Evolutionary conservation across 2,113 vertebrate species (phyloP), one percentile per base, ranked within the genome.

Genomic region (Plestiodon gilberti): DNA sequence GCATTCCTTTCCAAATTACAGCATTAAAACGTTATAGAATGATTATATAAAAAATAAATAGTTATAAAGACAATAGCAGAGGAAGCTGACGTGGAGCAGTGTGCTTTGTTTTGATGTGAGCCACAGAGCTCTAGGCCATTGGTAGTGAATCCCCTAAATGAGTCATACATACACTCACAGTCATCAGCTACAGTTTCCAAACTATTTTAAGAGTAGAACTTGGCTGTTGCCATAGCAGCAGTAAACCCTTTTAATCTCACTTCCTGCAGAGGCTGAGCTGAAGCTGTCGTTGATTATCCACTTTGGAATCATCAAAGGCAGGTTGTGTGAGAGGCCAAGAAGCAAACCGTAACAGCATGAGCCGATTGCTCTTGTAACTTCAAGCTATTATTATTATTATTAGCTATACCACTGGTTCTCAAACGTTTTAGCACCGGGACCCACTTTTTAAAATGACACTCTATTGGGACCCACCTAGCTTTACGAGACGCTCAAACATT

Each of bases 131-230:
- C 85, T 88, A 91, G 90, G 84, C 76, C 83, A 55, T 23, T 43
- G 67, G 67, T 65, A n/a, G 91, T 87, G 84, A 92, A 74, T 88
- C 80, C 55, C 90, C 65, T 14, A 85, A 59, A 30, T 89, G 88
- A 90, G 79, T 90, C 65, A 52, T 78, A 40, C 78, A 17, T 91
- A 64, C 52, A 1, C 71, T 90, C 83, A 80, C 85, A 92, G 91
- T 86, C 85, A 69, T 74, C 88, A 87, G 89, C 75, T 82, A 88
- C 86, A 89, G 79, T 90, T 90, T 88, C 13, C 13, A 86, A 91
- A 93, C 92, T 95, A 95, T 95, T 95, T 94, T 95, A 93, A 90
- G 93, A 91, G 83, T 86, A 92, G 89, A 93, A 95, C 87, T 93
- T 94, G 89, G 86, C 84, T 86, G 93, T 95, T 94, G 93, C 93